phyloP scores from a whole-genome alignment of 2,113 vertebrate genomes.

The Thalassoma bifasciatum region DNA sequence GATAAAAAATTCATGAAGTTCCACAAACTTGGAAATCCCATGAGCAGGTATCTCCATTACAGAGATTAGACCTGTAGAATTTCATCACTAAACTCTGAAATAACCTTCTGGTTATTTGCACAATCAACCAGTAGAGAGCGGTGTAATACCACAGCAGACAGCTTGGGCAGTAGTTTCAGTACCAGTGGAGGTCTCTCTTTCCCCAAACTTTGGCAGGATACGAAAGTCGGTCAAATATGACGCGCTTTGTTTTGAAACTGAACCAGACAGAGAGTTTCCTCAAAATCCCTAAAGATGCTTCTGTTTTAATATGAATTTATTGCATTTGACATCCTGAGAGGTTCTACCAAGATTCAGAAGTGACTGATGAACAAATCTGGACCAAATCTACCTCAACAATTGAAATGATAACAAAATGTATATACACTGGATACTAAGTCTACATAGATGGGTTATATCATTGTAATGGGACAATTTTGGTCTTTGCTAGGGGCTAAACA shows the following conservation, averaged over 20 bases:
- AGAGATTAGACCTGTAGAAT: neutral
- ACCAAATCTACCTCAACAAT: too few species aligned
- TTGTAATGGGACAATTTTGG: too few species aligned
- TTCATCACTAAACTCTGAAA: neutral
- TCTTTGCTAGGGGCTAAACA: too few species aligned
- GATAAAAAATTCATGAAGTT: too few species aligned
- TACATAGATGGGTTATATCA: too few species aligned
- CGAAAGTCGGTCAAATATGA: constrained; percentile 62
- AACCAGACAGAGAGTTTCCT: neutral
- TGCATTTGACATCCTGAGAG: neutral
- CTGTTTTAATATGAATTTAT: neutral
- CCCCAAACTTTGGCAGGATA: neutral
- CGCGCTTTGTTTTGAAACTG: constrained; percentile 35
- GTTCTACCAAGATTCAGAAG: too few species aligned
- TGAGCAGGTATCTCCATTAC: neutral
- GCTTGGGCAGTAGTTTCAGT: rapidly evolving
- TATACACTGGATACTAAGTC: too few species aligned
- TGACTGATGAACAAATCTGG: too few species aligned
- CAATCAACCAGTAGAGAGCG: constrained; percentile 24
- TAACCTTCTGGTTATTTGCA: neutral
- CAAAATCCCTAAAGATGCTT: too few species aligned
- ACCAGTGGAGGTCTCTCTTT: constrained; percentile 25
- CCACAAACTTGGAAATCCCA: too few species aligned
- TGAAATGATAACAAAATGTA: too few species aligned
- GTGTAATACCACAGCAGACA: neutral